Evolutionary conservation across 2,113 vertebrate species (phyloP).

Genomic region (Indri indri): DNA sequence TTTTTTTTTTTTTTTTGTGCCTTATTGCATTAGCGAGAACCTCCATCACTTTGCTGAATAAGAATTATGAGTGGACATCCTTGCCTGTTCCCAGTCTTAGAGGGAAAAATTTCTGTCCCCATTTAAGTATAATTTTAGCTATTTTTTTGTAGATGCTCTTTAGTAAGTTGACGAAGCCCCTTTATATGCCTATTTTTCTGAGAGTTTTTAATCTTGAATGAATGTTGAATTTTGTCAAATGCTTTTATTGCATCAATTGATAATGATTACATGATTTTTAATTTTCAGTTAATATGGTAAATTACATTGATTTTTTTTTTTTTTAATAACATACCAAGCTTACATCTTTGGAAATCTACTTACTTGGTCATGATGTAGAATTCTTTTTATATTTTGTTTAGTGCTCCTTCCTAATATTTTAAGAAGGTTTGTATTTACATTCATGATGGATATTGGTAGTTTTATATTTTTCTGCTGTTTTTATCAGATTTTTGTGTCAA

Average conservation of each 20-base stretch:
- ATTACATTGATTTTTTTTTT: neutral
- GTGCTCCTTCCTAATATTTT: neutral
- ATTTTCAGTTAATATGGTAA: neutral
- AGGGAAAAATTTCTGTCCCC: neutral
- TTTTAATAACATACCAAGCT: neutral
- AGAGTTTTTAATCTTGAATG: neutral
- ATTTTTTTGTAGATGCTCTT: neutral
- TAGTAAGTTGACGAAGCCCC: neutral
- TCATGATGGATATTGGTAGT: neutral
- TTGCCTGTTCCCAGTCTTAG: neutral
- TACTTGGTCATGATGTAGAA: neutral
- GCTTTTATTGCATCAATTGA: neutral
- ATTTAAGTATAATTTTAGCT: neutral
- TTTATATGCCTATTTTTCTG: neutral
- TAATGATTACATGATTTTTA: neutral
- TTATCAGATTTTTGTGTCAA: neutral
- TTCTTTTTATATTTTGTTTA: neutral
- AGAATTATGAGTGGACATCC: neutral
- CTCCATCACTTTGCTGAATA: neutral
- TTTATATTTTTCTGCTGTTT: neutral
- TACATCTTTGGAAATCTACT: neutral
- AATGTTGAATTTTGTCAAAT: neutral
- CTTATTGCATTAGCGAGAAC: neutral
- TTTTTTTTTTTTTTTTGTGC: neutral
- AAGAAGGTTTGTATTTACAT: neutral